Base-by-base conservation (phyloP, 1,140 invertebrate genomes). In the Archegozetes longisetosus region DNA sequence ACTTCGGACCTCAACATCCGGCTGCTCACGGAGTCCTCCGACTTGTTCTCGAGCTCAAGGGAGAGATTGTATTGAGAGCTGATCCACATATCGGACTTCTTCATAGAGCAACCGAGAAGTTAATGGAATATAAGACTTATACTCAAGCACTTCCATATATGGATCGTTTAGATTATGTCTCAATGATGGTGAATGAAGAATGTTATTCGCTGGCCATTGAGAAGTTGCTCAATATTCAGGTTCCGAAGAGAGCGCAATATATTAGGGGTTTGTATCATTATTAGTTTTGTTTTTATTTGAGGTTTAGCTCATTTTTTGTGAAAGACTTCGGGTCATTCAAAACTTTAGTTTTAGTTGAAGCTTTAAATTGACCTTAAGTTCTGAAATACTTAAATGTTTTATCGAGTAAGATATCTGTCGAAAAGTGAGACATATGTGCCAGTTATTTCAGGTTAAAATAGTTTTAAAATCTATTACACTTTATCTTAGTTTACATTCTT, bases 161-260 rank as follows among this genome's bases (percentile, higher is more conserved):
- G 71, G 94, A 98, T 76, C 82, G 95, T 2, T 76, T 98, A n/a
- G 95, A 98, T 73, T 98, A 98, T 70, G 92, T 97, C 0, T 97
- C 92, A 1, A 98, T 98, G 93, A 98, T 98, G 94, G 90, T 86
- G 74, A 98, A 98, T 73, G 95, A 98, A 72, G 92, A 98, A 69
- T 90, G 87, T 67, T 98, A 86, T 73, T 92, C 90, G 12, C 69
- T 98, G 54, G 93, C 94, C 4, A 83, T 98, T 9, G 94, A 98
- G 72, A 98, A 96, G 70, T 74, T 98, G 4, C 75, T 98, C 0
- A 94, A 95, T 68, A 94, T 98, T 68, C 89, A 98, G 62, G 79
- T 96, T 52, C 94, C 95, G 0, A 63, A 85, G 0, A 74, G 95
- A 63, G 95, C 93, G 0, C 95, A 98, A 73, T 98, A 88, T 69